A percentile compares a stretch with the other conserved stretches of the same genome.
Conservation (phyloP, 2,888 invertebrate genomes). For the Brachyptera risi region DNA sequence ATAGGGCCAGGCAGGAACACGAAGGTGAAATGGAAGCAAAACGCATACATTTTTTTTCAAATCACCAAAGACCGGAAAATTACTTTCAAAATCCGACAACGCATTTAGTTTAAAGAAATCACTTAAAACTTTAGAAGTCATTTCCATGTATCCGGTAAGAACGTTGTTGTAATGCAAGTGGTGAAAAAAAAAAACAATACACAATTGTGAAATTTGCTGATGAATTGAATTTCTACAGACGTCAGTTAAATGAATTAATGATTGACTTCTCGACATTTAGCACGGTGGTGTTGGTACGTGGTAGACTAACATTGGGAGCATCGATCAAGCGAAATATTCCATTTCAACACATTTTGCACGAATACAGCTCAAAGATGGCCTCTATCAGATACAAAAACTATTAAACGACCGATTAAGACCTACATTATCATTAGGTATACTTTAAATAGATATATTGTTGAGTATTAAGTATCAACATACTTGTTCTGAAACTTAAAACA, state of each 20-base stretch:
- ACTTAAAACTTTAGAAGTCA: neutral
- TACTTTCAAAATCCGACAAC: constrained; percentile 17
- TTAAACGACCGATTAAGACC: too few relatives aligned
- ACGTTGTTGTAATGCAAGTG: neutral
- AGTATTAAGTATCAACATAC: too few relatives aligned
- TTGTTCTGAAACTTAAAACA: too few relatives aligned
- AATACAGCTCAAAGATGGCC: too few relatives aligned
- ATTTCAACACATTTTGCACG: neutral
- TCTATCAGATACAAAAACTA: too few relatives aligned
- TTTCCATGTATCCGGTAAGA: neutral
- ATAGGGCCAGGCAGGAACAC: neutral
- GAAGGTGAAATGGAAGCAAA: too few relatives aligned
- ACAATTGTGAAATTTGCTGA: neutral
- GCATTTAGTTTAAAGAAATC: too few relatives aligned
- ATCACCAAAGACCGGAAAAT: constrained; percentile 29
- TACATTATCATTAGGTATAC: too few relatives aligned
- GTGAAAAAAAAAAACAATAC: neutral
- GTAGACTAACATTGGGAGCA: neutral
- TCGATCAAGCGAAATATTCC: neutral
- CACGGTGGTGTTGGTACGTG: neutral
- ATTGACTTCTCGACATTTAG: neutral
- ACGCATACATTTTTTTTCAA: constrained; percentile 25
- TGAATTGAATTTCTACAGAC: constrained; percentile 4
- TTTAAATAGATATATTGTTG: too few relatives aligned
- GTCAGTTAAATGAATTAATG: constrained; percentile 6